Evolutionary conservation across 92 coral and sea anemone species (phyloP).

Genomic region (Metridium senile): DNA sequence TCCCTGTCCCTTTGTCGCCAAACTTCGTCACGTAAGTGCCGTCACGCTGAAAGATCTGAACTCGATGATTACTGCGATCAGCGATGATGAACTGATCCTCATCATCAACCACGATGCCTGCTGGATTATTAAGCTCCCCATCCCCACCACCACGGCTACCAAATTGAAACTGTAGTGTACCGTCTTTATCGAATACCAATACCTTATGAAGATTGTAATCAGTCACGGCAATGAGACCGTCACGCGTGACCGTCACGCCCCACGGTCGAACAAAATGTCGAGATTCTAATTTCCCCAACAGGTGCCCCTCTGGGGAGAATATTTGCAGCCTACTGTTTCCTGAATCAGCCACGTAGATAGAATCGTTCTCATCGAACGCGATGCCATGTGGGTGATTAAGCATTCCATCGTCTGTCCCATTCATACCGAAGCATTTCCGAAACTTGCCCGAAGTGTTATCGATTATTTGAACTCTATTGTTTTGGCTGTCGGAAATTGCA

Average conservation of each 20-base stretch:
- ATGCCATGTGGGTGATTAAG: constrained; percentile 78
- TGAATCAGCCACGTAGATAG: constrained; percentile 71
- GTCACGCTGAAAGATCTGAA: constrained; percentile 79
- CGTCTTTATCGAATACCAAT: constrained; percentile 54
- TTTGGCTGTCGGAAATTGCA: constrained; percentile 70
- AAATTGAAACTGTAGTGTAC: constrained; percentile 53
- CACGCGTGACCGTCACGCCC: constrained; percentile 62
- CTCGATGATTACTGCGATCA: constrained; percentile 77
- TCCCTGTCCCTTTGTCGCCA: constrained; percentile 79
- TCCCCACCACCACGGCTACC: constrained; percentile 73
- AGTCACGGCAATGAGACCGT: constrained; percentile 62
- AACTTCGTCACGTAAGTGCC: constrained; percentile 75
- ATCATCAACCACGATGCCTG: constrained; percentile 73
- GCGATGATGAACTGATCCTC: constrained; percentile 77
- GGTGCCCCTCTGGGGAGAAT: constrained; percentile 64
- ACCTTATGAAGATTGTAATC: constrained; percentile 74
- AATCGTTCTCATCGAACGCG: constrained; percentile 53
- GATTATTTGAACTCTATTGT: constrained; percentile 69
- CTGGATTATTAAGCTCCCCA: constrained; percentile 81
- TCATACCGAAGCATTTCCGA: constrained; percentile 56
- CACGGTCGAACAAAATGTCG: constrained; percentile 67
- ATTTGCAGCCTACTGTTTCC: constrained; percentile 77
- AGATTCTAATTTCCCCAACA: constrained; percentile 48
- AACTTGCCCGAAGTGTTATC: constrained; percentile 59
- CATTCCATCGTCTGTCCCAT: constrained; percentile 62